Base-by-base conservation (phyloP, 1,140 invertebrate species). In the Andrena cerasifolii region DNA sequence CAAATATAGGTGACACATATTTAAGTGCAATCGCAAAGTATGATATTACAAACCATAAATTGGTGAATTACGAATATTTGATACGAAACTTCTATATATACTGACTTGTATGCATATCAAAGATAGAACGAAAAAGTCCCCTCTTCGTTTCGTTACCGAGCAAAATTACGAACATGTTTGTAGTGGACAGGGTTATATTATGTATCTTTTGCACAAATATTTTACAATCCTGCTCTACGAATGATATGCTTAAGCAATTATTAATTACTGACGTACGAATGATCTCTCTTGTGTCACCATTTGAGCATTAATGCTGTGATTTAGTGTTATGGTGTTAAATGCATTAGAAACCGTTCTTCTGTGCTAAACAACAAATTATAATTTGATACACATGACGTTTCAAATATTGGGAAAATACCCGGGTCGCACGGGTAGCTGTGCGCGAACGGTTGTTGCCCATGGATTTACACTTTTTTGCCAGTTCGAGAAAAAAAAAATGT, bases 311-410 rank as follows among this genome's bases (percentile, higher is more conserved):
- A 70, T 65, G 47, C 66, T 80, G 79, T 71, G 61, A 80, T 80
- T 65, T 71, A 70, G 33, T 80, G 84, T 87, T 85, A 79, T 79
- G 21, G 66, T 54, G 49, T 66, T 82, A 66, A 84, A 75, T 18
- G 82, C 73, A 84, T 87, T 86, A 26, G 49, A 80, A 87, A 83
- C 78, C 84, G 86, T 86, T 81, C 71, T 67, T 62, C 43, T n/a
- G 43, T 53, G 59, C 45, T 40, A 36, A 40, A 78, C 56, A 45
- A n/a, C 54, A 80, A 67, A 66, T 51, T 54, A 63, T 76, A 61
- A 70, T 81, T 80, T 83, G 58, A 66, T 71, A 80, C 56, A 33
- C 71, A 68, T 47, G 31, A 67, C 36, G 65, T 80, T 77, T 79
- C 51, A 63, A 3, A 59, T 70, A 77, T 74, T 77, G 49, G 16